Evolutionary conservation across 2,113 vertebrate species (phyloP).

Genomic region (Myocastor coypus): DNA sequence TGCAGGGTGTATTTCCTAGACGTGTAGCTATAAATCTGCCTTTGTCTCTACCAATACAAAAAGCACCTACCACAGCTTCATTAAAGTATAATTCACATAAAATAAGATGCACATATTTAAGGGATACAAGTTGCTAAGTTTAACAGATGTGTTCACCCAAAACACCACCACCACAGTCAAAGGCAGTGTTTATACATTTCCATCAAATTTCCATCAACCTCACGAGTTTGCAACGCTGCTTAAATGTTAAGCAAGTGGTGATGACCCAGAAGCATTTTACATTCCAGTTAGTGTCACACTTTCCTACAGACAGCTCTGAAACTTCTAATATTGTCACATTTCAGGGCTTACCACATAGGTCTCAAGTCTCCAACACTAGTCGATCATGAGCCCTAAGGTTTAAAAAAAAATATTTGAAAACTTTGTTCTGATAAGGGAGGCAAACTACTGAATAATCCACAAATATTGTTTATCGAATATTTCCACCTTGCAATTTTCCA

Average conservation of each 20-base stretch:
- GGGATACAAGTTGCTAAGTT: neutral
- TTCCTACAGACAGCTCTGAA: neutral
- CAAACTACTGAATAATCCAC: neutral
- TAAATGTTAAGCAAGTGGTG: neutral
- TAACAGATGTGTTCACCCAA: too few species aligned
- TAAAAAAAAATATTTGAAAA: neutral
- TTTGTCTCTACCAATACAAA: neutral
- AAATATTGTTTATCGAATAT: neutral
- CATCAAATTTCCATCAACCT: neutral
- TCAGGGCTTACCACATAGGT: neutral
- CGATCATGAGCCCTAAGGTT: neutral
- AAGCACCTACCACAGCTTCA: neutral
- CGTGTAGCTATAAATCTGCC: neutral
- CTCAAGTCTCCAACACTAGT: neutral
- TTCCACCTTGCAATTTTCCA: neutral
- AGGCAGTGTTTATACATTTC: neutral
- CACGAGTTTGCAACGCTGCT: neutral
- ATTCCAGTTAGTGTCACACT: neutral
- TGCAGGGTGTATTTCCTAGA: neutral
- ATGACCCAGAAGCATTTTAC: neutral
- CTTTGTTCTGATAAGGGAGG: neutral
- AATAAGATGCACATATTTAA: neutral
- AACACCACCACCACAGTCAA: neutral
- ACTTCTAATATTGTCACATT: neutral
- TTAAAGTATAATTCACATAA: neutral